A percentile compares a stretch with the other conserved stretches of the same genome.
These are phyloP conservation scores for Rhopalosiphum padi DNA, from an alignment of 1,140 invertebrate genomes.

Conservation along the genomic window DNA sequence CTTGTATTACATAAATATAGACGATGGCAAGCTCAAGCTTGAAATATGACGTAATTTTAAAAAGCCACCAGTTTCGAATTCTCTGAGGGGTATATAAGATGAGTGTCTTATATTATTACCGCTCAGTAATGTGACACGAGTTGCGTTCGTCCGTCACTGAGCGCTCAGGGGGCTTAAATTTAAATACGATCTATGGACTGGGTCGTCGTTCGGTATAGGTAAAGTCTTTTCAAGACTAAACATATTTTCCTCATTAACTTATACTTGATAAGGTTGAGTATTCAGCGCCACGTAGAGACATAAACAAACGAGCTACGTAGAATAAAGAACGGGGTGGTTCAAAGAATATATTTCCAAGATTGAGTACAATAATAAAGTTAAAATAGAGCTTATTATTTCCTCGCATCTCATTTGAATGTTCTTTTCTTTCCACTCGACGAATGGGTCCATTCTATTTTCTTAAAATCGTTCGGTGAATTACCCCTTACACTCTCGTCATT, in stretches of 20 bases:
- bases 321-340: neutral
- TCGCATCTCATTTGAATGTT: neutral
- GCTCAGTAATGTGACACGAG: constrained; percentile 17
- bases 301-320: neutral
- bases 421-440: neutral
- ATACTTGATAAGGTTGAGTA: neutral
- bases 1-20: constrained; percentile 37
- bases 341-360: neutral
- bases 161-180: constrained; percentile 1
- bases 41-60: constrained; percentile 48
- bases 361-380: neutral
- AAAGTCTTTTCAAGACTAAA: neutral
- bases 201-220: neutral
- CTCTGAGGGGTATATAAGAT: neutral
- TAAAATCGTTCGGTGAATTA: neutral
- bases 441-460: neutral
- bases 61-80: constrained; percentile 36
- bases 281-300: neutral
- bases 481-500: neutral
- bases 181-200: constrained; percentile 25
- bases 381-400: neutral
- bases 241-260: constrained; percentile 12
- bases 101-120: constrained; percentile 28
- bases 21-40: neutral
- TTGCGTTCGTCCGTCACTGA: neutral